Conservation (phyloP, 2,797 vertebrate species). For the Clarias fuscus region DNA sequence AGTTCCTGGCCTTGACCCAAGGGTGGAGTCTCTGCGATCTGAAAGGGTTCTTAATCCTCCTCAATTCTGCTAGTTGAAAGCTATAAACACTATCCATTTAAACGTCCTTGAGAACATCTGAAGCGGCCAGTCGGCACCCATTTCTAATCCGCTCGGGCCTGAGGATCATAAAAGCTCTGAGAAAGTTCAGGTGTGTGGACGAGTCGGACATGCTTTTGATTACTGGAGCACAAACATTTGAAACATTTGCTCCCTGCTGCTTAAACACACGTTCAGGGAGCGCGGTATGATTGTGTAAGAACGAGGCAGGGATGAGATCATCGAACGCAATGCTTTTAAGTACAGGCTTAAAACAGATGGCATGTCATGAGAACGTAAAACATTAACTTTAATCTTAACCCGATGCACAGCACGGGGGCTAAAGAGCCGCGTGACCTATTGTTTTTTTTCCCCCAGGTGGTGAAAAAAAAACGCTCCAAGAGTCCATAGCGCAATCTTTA, state of each 20-base stretch:
- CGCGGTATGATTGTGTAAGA: constrained; percentile 44
- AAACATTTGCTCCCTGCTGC: constrained; percentile 36
- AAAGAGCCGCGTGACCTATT: constrained; percentile 37
- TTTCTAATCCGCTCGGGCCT: not conserved
- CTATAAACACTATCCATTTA: too few relatives aligned
- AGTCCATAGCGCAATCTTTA: not conserved
- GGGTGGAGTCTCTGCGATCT: constrained; percentile 8
- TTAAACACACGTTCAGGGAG: constrained; percentile 18
- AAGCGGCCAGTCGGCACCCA: not conserved
- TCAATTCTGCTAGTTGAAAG: not conserved
- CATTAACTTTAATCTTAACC: constrained; percentile 51
- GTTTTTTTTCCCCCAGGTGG: constrained; percentile 2
- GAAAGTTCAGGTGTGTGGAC: constrained; percentile 9
- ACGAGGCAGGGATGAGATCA: constrained; percentile 45
- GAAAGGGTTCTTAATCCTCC: not conserved
- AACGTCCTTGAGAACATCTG: not conserved
- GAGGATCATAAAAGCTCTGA: not conserved
- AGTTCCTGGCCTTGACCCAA: constrained; percentile 32
- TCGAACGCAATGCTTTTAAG: constrained; percentile 18
- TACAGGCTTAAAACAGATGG: constrained; percentile 40
- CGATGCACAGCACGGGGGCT: constrained; percentile 38
- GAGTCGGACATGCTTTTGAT: constrained; percentile 34
- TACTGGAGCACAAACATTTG: constrained; percentile 30
- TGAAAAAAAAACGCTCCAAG: not conserved
- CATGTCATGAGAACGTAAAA: constrained; percentile 50